These are phyloP conservation scores for Emydocephalus ijimae DNA, from an alignment of 2,113 vertebrate genomes.

Conservation along the genomic window DNA sequence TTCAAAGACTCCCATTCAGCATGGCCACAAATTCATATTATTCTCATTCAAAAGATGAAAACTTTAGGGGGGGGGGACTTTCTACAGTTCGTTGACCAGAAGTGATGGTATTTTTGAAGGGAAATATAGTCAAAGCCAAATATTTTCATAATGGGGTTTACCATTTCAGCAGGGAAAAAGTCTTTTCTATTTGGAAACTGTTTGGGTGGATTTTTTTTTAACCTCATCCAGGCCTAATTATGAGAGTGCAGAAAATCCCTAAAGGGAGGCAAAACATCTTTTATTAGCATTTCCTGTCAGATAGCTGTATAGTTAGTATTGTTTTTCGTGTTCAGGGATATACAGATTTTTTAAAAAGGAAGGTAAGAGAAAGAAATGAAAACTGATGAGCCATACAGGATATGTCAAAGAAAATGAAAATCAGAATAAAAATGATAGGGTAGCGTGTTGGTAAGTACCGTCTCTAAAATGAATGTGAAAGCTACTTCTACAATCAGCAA, in stretches of 20 bases:
- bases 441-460: not conserved
- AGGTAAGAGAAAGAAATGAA: not conserved
- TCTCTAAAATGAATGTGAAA: constrained; percentile 5
- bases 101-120: not conserved
- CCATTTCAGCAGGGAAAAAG: constrained; percentile 1
- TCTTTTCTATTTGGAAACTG: not conserved
- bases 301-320: not conserved
- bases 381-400: constrained; percentile 6
- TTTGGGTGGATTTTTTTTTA: not conserved
- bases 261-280: not conserved
- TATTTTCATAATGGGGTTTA: not conserved
- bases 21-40: not conserved
- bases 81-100: not conserved
- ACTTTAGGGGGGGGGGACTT: not conserved
- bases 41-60: not conserved
- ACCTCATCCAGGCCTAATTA: not conserved
- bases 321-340: constrained; percentile 3
- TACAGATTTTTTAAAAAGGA: not conserved
- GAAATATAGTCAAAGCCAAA: constrained; percentile 4
- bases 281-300: constrained; percentile 10
- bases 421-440: constrained; percentile 1
- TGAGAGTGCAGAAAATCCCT: not conserved
- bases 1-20: not conserved
- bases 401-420: not conserved
- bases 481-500: not conserved